Evolutionary conservation across 2,888 invertebrate species (phyloP).

Genomic region (Thysanoteuthis rhombus): DNA sequence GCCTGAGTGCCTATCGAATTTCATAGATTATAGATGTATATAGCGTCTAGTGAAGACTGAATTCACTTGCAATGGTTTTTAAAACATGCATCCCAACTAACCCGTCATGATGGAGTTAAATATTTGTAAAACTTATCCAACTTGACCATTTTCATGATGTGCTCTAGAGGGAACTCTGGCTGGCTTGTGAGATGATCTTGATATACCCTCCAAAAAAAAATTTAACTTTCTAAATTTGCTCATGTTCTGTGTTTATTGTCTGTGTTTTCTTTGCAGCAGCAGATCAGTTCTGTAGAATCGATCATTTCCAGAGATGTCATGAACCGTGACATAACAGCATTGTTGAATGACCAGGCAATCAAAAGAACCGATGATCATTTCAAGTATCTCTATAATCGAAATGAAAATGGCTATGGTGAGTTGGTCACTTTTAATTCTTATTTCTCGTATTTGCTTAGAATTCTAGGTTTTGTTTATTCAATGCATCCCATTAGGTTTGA

Average conservation of each 20-base stretch:
- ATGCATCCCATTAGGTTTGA: too few relatives aligned
- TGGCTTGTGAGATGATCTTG: background rate
- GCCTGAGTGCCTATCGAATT: too few relatives aligned
- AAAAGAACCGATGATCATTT: conserved; percentile 13
- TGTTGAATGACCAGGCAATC: background rate
- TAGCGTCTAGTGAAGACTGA: too few relatives aligned
- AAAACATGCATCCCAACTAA: too few relatives aligned
- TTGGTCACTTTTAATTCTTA: background rate
- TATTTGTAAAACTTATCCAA: too few relatives aligned
- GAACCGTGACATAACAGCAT: background rate
- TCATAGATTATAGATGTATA: too few relatives aligned
- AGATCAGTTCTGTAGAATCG: background rate
- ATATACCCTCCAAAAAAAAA: background rate
- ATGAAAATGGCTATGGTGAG: conserved; percentile 16
- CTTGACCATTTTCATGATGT: too few relatives aligned
- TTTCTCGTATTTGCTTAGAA: background rate
- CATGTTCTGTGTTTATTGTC: background rate
- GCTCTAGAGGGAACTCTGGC: too few relatives aligned
- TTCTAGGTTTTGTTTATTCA: background rate
- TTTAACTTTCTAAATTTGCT: background rate
- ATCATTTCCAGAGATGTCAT: background rate
- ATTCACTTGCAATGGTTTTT: too few relatives aligned
- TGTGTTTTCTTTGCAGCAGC: background rate
- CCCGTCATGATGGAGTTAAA: too few relatives aligned
- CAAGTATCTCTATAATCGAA: background rate